Evolutionary conservation across 2,888 invertebrate species (phyloP).

Genomic region (Cybosia mesomella): DNA sequence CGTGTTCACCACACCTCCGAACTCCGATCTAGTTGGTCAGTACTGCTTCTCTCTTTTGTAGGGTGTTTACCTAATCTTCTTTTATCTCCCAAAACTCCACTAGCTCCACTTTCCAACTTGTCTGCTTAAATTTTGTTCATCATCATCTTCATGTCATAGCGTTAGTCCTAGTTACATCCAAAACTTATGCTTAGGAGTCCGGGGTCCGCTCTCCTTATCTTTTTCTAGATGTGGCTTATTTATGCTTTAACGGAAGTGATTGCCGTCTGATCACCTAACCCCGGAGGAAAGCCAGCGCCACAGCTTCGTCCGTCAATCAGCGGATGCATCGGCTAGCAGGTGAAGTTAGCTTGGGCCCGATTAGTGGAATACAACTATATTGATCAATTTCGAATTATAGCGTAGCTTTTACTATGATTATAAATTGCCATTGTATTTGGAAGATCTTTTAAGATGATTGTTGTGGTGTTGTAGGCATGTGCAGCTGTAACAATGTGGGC

Average conservation of each 20-base stretch:
- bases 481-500: conserved; percentile 73
- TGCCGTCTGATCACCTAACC: neutral
- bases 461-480: conserved; percentile 72
- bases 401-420: neutral
- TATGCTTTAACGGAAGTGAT: no score
- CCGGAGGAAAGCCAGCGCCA: neutral
- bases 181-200: no score
- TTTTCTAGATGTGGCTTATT: neutral
- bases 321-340: neutral
- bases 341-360: neutral
- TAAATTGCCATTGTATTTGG: neutral
- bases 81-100: neutral
- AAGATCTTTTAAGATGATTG: neutral
- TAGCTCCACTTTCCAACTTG: neutral
- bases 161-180: no score
- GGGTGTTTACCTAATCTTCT: neutral
- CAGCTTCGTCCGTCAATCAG: neutral
- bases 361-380: no score
- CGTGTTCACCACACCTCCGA: conserved; percentile 73
- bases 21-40: conserved; percentile 74
- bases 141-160: neutral
- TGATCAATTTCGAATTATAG: neutral
- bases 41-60: conserved; percentile 25
- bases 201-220: no score
- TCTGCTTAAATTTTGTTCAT: neutral